Evolutionary conservation across 30 jellyfish, hydroid and myxozoan species (phyloP), one percentile per base, ranked within the genome.

Genomic region (Cassiopea andromeda): DNA sequence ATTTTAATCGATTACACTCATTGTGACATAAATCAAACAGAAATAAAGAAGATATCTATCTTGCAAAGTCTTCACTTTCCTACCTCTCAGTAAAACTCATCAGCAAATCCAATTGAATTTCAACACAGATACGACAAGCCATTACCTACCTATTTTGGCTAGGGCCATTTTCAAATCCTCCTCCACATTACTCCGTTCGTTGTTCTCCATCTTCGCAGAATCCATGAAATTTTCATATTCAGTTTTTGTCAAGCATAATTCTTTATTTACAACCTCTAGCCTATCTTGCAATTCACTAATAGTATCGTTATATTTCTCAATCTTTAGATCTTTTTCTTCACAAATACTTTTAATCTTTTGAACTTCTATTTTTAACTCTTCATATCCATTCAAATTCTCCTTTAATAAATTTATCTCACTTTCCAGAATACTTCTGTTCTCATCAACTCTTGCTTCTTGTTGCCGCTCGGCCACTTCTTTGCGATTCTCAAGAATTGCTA

Each of bases 141-240:
- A 43, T 45, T 17, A 60, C 93, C 50, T 45, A 87, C 94, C 94
- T 16, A 87, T 87, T 69, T 87, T 27, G 58, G 5, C 50, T 5
- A 14, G 13, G 10, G 94, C 90, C 1, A n/a, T 54, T 57, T 27
- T 69, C 72, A 87, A n/a, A 15, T 87, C 81, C 80, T 87, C 80
- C 48, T 68, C 90, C 84, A 87, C 77, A 43, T 14, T 66, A 69
- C 44, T 73, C 50, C 68, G 7, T 49, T 70, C 73, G 12, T 78
- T 48, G 48, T 68, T 78, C 5, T 73, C 59, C 60, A 49, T 60
- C 17, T 77, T 77, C 60, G 77, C 44, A 6, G 81, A 77, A 71
- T 60, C 46, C 64, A 70, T 44, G 12, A 77, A 16, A n/a, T 60
- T 44, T 82, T 45, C 75, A 57, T 60, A 66, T 19, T 8, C 69